Evolutionary conservation across 2,797 vertebrate genomes (phyloP).

Genomic region (Sebastes matsubarae): DNA sequence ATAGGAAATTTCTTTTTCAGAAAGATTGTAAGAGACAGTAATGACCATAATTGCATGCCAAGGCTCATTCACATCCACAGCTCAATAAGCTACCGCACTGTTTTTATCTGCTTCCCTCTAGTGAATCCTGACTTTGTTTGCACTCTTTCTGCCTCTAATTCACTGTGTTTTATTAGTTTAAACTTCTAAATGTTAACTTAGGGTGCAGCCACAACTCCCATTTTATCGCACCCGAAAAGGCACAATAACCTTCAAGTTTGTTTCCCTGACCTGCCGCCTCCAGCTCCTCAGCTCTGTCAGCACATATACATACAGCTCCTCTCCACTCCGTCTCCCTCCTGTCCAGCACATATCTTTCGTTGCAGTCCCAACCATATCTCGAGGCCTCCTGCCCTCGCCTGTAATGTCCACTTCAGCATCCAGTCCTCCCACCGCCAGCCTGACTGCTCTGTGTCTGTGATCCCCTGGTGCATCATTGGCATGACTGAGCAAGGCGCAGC

Average conservation of each 20-base stretch:
- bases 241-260: constrained; percentile 4
- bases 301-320: not conserved
- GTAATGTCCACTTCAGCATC: constrained; percentile 41
- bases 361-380: constrained; percentile 9
- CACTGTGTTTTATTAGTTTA: constrained; percentile 2
- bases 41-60: constrained; percentile 72
- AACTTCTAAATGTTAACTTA: constrained; percentile 8
- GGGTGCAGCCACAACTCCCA: not conserved
- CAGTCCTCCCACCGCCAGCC: constrained; percentile 12
- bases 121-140: constrained; percentile 16
- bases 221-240: not conserved
- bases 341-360: constrained; percentile 1
- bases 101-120: constrained; percentile 38
- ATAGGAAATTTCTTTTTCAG: constrained; percentile 52
- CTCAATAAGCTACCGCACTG: constrained; percentile 56
- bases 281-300: constrained; percentile 1
- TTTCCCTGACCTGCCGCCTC: not conserved
- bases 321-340: not conserved
- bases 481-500: constrained; percentile 67
- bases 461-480: constrained; percentile 58
- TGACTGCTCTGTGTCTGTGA: constrained; percentile 25
- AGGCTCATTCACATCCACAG: constrained; percentile 59
- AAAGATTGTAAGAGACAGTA: constrained; percentile 67
- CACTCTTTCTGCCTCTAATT: not conserved
- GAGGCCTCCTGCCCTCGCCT: constrained; percentile 8